phyloP scores from a whole-genome alignment of 1,140 invertebrate species.

The Hetaerina americana region DNA sequence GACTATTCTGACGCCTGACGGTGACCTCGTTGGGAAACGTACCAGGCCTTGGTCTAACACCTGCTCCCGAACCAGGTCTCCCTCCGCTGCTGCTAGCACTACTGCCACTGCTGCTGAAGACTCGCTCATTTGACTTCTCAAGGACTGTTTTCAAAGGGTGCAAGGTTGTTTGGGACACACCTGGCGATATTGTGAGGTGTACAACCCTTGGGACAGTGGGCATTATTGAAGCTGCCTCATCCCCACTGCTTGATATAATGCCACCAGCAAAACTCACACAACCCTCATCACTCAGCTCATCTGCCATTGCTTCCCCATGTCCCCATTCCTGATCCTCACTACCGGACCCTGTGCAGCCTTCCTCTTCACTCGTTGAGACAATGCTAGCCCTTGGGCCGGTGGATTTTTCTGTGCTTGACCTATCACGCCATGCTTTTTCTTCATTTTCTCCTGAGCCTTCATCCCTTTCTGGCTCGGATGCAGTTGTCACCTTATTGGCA shows the following conservation, averaged over 20 bases:
- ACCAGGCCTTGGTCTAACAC: background rate
- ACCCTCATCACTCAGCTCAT: slow-evolving; percentile 34
- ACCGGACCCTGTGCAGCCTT: background rate
- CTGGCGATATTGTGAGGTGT: background rate
- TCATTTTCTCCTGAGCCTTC: slow-evolving; percentile 31
- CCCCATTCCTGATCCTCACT: slow-evolving; percentile 35
- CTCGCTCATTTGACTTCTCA: background rate
- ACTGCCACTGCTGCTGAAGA: background rate
- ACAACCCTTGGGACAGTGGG: background rate
- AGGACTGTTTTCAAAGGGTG: background rate
- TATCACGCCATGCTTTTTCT: slow-evolving; percentile 35
- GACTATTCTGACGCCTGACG: background rate
- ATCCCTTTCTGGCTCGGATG: slow-evolving; percentile 16
- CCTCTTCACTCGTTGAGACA: slow-evolving; percentile 4
- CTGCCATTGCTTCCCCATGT: slow-evolving; percentile 51
- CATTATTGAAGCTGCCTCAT: background rate
- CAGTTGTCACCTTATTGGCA: background rate
- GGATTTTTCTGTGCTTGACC: slow-evolving; percentile 32
- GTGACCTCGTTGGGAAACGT: background rate
- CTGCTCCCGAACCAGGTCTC: background rate
- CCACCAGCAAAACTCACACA: slow-evolving; percentile 1
- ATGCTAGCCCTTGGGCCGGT: slow-evolving; percentile 10
- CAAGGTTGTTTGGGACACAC: background rate
- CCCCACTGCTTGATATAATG: background rate
- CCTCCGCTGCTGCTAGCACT: background rate